phyloP scores from a whole-genome alignment of 2,113 vertebrate genomes.

The Periophthalmodon schlosseri region DNA sequence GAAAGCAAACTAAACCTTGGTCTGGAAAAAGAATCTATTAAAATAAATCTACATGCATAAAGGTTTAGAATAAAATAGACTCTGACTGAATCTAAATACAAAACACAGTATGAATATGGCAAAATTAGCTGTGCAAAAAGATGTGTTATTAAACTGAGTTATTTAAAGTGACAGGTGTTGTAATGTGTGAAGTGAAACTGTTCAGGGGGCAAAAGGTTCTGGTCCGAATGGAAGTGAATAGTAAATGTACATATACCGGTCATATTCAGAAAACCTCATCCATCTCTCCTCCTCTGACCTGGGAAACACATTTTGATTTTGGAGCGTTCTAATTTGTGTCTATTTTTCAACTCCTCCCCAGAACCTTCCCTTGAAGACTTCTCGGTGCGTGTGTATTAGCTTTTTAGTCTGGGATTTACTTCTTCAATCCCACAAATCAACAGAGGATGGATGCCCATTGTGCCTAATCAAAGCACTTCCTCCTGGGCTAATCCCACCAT shows the following conservation, averaged over 20 bases:
- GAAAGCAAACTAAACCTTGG: too few species aligned
- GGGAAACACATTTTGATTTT: constrained; percentile 9
- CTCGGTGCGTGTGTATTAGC: constrained; percentile 68
- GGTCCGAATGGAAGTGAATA: not conserved
- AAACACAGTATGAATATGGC: too few species aligned
- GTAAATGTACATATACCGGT: not conserved
- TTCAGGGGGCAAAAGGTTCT: not conserved
- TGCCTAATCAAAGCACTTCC: constrained; percentile 80
- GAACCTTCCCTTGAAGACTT: constrained; percentile 32
- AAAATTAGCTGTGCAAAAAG: too few species aligned
- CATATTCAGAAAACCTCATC: constrained; percentile 1
- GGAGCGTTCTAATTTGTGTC: constrained; percentile 35
- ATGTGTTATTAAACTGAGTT: too few species aligned
- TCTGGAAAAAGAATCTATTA: too few species aligned
- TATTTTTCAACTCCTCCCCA: constrained; percentile 31
- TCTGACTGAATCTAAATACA: too few species aligned
- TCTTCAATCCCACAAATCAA: constrained; percentile 79
- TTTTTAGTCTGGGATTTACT: constrained; percentile 76
- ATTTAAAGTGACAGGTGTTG: too few species aligned
- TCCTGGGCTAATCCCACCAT: constrained; percentile 78
- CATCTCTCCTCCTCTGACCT: constrained; percentile 2
- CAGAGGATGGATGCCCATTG: constrained; percentile 81
- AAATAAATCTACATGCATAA: too few species aligned
- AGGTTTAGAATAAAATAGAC: too few species aligned
- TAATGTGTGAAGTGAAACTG: too few species aligned